Base-by-base conservation (phyloP, 2,888 invertebrate species). In the Eustalomyia histrio region DNA sequence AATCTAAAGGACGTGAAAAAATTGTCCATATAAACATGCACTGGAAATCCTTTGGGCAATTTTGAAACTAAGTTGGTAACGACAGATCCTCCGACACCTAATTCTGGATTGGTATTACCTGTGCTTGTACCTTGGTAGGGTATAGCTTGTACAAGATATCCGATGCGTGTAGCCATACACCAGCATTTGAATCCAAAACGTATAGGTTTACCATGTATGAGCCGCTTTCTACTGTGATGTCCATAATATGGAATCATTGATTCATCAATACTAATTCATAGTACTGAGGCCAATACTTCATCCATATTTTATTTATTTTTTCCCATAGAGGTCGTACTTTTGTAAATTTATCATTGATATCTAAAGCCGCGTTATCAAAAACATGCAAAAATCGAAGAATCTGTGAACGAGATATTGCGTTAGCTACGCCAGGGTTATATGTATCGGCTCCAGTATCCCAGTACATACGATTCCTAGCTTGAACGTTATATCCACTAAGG, bases 1-100 rank as follows among this genome's bases (percentile, higher is more conserved):
- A 64, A 64, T 64, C 64, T 64, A 64, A 64, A 50, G 14, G 47
- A 47, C 18, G 47, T 64, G 33, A 64, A 64, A 17, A 43, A 64
- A 61, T 53, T 53, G 53, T 53, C 10, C 21, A 53, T 53, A 16
- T 53, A 53, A 53, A 53, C 18, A 53, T 53, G 21, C 21, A 53
- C 53, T 53, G 21, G 53, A n/a, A n/a, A n/a, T n/a, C n/a, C n/a
- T n/a, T n/a, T n/a, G n/a, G n/a, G n/a, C n/a, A n/a, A n/a, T n/a
- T n/a, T n/a, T n/a, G n/a, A n/a, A n/a, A n/a, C n/a, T n/a, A n/a
- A n/a, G n/a, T n/a, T n/a, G n/a, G n/a, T n/a, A n/a, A n/a, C n/a
- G n/a, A n/a, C n/a, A n/a, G n/a, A n/a, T n/a, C n/a, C n/a, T n/a
- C n/a, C n/a, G 29, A 57, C 57, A 57, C 29, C 57, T 4, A 57